A percentile compares a stretch with the other conserved stretches of the same genome.
Evolutionary conservation across 2,888 invertebrate genomes (phyloP).

Genomic region (Ichneumoninae sp.): DNA sequence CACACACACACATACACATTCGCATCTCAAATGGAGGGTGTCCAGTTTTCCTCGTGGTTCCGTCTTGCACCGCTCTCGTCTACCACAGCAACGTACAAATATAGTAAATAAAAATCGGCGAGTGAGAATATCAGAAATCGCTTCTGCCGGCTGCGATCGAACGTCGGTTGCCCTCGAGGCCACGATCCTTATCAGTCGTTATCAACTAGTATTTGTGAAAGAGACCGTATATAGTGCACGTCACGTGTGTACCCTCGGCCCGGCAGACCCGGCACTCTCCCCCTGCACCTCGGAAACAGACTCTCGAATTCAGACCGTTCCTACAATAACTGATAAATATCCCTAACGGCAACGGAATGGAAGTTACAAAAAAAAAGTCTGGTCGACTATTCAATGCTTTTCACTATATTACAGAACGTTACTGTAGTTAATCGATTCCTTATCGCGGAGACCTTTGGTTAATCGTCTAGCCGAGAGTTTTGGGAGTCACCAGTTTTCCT

Average conservation of each 20-base stretch:
- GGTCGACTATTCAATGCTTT: constrained; percentile 8
- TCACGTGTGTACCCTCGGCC: constrained; percentile 20
- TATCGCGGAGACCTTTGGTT: constrained; percentile 30
- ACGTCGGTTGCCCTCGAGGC: constrained; percentile 53
- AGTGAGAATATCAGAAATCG: constrained; percentile 36
- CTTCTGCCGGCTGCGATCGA: constrained; percentile 22
- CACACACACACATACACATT: background rate
- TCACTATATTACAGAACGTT: background rate
- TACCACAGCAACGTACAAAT: background rate
- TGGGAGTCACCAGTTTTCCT: background rate
- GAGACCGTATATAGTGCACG: constrained; percentile 35
- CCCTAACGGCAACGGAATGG: background rate
- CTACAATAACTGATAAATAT: background rate
- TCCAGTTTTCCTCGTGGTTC: too few species aligned
- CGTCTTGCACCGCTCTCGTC: too few species aligned
- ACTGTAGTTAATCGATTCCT: constrained; percentile 14
- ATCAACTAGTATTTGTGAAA: constrained; percentile 63
- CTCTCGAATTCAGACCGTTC: background rate
- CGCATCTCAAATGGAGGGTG: background rate
- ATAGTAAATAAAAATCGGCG: background rate
- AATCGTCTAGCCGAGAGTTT: constrained; percentile 1
- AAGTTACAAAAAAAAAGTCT: constrained; percentile 1
- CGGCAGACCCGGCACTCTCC: background rate
- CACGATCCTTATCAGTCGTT: constrained; percentile 64
- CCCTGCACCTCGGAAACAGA: background rate